Percentiles rank a stretch among this genome's conserved stretches.
These are phyloP conservation scores for Notolepis coatsorum DNA, from an alignment of 2,797 vertebrate genomes.

Conservation along the genomic window DNA sequence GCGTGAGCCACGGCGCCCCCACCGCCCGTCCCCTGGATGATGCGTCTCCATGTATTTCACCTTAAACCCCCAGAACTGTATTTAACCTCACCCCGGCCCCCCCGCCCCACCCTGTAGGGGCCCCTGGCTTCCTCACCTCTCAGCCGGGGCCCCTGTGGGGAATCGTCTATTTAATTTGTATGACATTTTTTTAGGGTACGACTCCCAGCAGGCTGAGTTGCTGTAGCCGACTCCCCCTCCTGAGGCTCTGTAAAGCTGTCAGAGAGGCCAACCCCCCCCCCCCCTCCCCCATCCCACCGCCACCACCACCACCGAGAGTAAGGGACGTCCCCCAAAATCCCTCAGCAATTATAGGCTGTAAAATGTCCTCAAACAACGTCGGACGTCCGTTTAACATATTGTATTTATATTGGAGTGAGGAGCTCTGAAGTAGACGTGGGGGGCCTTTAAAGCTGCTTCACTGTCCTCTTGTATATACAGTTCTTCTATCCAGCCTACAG, in stretches of 20 bases:
- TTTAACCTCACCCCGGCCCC: conserved; percentile 8
- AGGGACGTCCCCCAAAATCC: background rate
- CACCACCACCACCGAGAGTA: no score
- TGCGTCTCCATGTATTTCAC: background rate
- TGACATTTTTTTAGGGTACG: conserved; percentile 34
- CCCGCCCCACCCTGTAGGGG: background rate
- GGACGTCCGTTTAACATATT: conserved; percentile 3
- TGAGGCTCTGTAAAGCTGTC: conserved; percentile 2
- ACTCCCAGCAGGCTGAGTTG: conserved; percentile 19
- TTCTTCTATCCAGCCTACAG: conserved; percentile 27
- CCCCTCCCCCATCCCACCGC: background rate
- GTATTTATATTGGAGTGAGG: background rate
- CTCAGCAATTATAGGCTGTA: conserved; percentile 1
- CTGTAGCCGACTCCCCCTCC: background rate
- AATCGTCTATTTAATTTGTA: conserved; percentile 36
- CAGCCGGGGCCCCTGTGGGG: conserved; percentile 1
- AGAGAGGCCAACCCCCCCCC: background rate
- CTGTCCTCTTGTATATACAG: conserved; percentile 2
- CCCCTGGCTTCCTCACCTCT: background rate
- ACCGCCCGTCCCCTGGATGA: no score
- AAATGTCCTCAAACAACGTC: background rate
- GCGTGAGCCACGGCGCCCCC: no score
- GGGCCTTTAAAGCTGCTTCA: background rate
- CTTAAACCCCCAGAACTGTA: conserved; percentile 10
- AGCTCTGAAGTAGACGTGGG: background rate